Evolutionary conservation across 2,113 vertebrate genomes (phyloP).

Genomic region (Antigone vipio): DNA sequence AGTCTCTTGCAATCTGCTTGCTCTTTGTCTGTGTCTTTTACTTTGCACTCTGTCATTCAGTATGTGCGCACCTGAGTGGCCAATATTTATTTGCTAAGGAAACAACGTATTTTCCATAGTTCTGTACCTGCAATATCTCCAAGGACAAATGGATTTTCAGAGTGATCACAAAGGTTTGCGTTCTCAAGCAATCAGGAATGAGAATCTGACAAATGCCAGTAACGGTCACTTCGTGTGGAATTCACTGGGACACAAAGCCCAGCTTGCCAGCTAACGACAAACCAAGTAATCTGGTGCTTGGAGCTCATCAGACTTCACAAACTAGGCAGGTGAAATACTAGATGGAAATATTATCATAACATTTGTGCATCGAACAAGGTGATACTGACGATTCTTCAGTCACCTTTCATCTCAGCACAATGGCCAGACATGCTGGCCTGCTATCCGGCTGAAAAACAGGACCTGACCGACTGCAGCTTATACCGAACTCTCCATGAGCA

Average conservation of each 20-base stretch:
- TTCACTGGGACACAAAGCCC: neutral
- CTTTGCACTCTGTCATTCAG: accelerated
- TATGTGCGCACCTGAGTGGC: neutral
- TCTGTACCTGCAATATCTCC: neutral
- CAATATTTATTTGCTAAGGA: neutral
- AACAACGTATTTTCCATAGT: neutral
- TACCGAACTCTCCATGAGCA: neutral
- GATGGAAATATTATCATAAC: neutral
- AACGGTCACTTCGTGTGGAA: neutral
- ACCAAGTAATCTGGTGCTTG: accelerated
- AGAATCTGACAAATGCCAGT: neutral
- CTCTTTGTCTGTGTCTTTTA: neutral
- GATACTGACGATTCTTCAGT: neutral
- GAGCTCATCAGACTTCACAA: neutral
- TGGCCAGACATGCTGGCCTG: neutral
- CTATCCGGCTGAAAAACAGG: neutral
- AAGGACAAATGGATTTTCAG: neutral
- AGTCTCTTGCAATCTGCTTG: neutral
- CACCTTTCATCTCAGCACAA: neutral
- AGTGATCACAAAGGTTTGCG: neutral
- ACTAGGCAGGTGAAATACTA: neutral
- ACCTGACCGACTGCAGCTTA: neutral
- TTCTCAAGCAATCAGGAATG: neutral
- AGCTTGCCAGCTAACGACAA: neutral
- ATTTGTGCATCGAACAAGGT: neutral